Evolutionary conservation across 2,113 vertebrate genomes (phyloP), one percentile per base, ranked within the genome.

Genomic region (Heterocephalus glaber): DNA sequence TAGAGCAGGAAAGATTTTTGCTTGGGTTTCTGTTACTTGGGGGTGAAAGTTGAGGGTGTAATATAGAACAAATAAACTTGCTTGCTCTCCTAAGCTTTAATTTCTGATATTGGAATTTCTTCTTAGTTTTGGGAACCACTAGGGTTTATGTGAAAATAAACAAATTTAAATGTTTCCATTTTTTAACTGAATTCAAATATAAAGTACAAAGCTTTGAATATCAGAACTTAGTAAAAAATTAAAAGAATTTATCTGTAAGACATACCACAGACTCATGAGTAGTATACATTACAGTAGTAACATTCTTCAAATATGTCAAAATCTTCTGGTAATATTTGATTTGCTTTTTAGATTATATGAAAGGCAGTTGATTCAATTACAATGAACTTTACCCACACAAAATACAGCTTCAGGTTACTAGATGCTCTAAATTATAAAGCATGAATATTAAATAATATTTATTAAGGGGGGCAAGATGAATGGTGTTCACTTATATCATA

Each of bases 281-380:
- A 56, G n/a, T 52, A 70, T 58, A 13, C 44, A 91, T 79, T 77
- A 58, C 26, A n/a, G 4, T 56, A n/a, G 54, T 2, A 81, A 26
- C 12, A 89, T 93, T 84, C 80, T 82, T 80, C 35, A 72, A 79
- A 92, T 83, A 86, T 86, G 80, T 68, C 77, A 94, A 94, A 90
- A 65, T 2, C 68, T 20, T 61, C 16, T 89, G 19, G 4, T 90
- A 12, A 79, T 74, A 49, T 11, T 89, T 77, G 38, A 24, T 79
- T 94, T 95, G 41, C 11, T 84, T 95, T 94, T 63, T 61, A 68
- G 33, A 87, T 24, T 92, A 92, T 80, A 2, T 88, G 12, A 79
- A 92, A 84, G 6, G 19, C 79, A 74, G 61, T 63, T 63, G 12
- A 87, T 84, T 65, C 68, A 79, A 28, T 83, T 28, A 79, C 47